Base-by-base conservation (phyloP, 1,140 invertebrate species). In the Fopius arisanus region DNA sequence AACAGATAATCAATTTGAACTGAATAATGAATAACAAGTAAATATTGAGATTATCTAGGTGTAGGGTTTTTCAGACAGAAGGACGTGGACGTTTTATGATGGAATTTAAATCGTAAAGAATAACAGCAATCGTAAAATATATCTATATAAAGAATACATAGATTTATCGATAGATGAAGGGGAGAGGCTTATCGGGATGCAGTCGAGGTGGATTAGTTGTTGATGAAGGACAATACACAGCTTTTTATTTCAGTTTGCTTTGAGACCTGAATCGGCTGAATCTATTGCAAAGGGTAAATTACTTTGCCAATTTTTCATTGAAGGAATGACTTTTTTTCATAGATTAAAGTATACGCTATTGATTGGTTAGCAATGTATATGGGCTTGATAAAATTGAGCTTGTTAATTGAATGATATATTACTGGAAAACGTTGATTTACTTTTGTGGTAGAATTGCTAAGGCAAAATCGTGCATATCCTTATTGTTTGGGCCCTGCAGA, bases 221-320 rank as follows among this genome's bases (percentile, higher is more conserved):
- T 73, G 79, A 83, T 78, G 67, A 77, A 79, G 71, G 83, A 83
- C 83, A 85, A 84, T 85, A 85, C 79, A 83, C 79, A 51, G 78
- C 76, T 82, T 82, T 82, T 80, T 67, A 65, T 76, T 80, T 84
- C 26, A n/a, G n/a, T 48, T 48, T 12, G 14, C 16, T 48, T 48
- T 2, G 43, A 19, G n/a, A n/a, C n/a, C n/a, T n/a, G n/a, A n/a
- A n/a, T n/a, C n/a, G n/a, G n/a, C n/a, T n/a, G n/a, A n/a, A n/a
- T n/a, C n/a, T n/a, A n/a, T n/a, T n/a, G n/a, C n/a, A n/a, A n/a
- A n/a, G n/a, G n/a, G 9, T 48, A 48, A 48, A n/a, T n/a, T 48
- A 37, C 14, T 31, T 48, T 48, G 43, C 43, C 16, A 5, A 48
- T 14, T 0, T 48, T 12, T 23, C 1, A 70, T 33, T 26, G n/a